Conservation (phyloP, 64 coral and sea anemone species). For the Porites australiensis region DNA sequence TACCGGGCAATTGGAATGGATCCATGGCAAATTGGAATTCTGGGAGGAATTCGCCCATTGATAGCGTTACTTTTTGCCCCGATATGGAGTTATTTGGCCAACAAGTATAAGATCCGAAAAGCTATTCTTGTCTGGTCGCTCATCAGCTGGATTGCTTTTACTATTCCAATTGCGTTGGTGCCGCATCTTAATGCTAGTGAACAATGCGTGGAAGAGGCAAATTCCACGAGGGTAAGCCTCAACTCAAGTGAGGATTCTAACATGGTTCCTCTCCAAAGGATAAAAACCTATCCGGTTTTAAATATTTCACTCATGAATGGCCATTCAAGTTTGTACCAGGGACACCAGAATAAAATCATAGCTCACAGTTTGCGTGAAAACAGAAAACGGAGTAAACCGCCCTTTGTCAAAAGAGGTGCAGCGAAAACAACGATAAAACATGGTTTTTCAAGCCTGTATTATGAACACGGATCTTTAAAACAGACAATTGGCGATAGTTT, state of each 20-base stretch:
- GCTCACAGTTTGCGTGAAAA: background rate
- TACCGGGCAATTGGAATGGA: slow-evolving; percentile 78
- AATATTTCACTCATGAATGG: background rate
- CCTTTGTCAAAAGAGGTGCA: background rate
- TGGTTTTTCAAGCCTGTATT: background rate
- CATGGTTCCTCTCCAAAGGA: background rate
- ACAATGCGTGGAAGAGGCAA: slow-evolving; percentile 10
- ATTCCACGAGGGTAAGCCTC: slow-evolving; percentile 30
- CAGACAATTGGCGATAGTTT: slow-evolving; percentile 74
- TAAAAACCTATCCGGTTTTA: background rate
- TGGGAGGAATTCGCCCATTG: slow-evolving; percentile 86
- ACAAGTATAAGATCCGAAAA: slow-evolving; percentile 81
- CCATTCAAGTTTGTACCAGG: background rate
- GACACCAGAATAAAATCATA: background rate
- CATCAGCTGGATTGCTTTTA: slow-evolving; percentile 76
- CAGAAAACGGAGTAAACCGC: background rate
- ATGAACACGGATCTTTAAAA: slow-evolving; percentile 3
- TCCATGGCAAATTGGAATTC: slow-evolving; percentile 89
- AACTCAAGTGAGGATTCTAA: background rate
- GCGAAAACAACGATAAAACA: background rate
- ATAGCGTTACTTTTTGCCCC: slow-evolving; percentile 79
- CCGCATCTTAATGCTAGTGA: slow-evolving; percentile 29
- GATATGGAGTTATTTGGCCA: slow-evolving; percentile 78
- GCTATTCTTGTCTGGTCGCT: slow-evolving; percentile 68
- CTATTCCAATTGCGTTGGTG: slow-evolving; percentile 68